These are phyloP conservation scores for Zoanthus solanderi DNA, from an alignment of 92 coral and sea anemone genomes.

Conservation along the genomic window DNA sequence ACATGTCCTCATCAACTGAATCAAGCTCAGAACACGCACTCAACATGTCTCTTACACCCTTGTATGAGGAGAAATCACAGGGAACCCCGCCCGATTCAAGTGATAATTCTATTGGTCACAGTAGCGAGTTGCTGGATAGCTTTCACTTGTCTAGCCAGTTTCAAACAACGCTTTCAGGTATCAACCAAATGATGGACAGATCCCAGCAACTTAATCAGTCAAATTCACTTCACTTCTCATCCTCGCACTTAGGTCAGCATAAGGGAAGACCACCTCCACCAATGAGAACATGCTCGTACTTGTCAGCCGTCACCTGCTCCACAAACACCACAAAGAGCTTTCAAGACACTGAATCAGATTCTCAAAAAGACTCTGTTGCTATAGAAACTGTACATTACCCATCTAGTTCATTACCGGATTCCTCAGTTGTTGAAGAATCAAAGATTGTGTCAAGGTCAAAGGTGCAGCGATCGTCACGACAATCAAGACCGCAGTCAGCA, in stretches of 20 bases:
- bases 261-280: conserved; percentile 81
- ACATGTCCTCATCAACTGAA: conserved; percentile 73
- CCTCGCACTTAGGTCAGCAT: conserved; percentile 20
- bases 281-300: conserved; percentile 76
- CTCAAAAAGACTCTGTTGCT: conserved; percentile 8
- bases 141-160: conserved; percentile 55
- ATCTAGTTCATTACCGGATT: conserved; percentile 66
- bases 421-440: conserved; percentile 52
- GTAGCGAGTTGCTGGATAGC: conserved; percentile 59
- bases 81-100: conserved; percentile 91
- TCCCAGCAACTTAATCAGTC: conserved; percentile 26
- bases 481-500: conserved; percentile 88
- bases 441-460: conserved; percentile 57
- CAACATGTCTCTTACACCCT: conserved; percentile 87
- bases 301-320: conserved; percentile 80
- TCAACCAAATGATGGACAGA: conserved; percentile 34
- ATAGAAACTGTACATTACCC: conserved; percentile 54
- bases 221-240: conserved; percentile 47
- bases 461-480: conserved; percentile 39
- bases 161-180: conserved; percentile 27
- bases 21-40: conserved; percentile 81
- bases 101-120: conserved; percentile 70
- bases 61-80: conserved; percentile 81
- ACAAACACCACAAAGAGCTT: conserved; percentile 24
- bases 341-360: conserved; percentile 3